A percentile compares a stretch with the other conserved stretches of the same genome.
These are phyloP conservation scores for Drosophila kurseongensis DNA, from an alignment of 1,140 invertebrate species.

Conservation along the genomic window DNA sequence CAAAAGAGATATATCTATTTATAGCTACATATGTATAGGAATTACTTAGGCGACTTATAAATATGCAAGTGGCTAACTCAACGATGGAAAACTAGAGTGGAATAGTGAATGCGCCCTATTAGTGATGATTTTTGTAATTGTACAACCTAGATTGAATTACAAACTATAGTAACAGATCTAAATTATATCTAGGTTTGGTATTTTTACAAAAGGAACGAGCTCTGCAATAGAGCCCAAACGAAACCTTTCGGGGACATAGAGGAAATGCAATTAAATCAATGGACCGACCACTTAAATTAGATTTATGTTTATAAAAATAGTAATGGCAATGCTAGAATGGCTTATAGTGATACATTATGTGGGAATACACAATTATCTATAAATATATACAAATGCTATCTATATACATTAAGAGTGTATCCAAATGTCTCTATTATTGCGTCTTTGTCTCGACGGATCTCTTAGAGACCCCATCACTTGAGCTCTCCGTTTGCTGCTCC, in stretches of 20 bases:
- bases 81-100: slow-evolving; percentile 11
- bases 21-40: slow-evolving; percentile 27
- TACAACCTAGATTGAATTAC: slow-evolving; percentile 48
- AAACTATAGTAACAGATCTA: slow-evolving; percentile 62
- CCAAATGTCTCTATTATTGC: slow-evolving; percentile 28
- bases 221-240: slow-evolving; percentile 10
- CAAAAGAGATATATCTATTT: slow-evolving; percentile 27
- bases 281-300: slow-evolving; percentile 9
- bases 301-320: slow-evolving; percentile 31
- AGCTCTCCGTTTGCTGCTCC: slow-evolving; percentile 28
- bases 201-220: slow-evolving; percentile 59
- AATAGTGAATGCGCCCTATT: slow-evolving; percentile 7
- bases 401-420: slow-evolving; percentile 35
- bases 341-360: slow-evolving; percentile 24
- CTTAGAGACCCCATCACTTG: slow-evolving; percentile 37
- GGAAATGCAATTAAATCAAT: slow-evolving; percentile 40
- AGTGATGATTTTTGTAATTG: slow-evolving; percentile 26
- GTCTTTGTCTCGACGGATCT: slow-evolving; percentile 32
- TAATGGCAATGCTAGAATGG: slow-evolving; percentile 41
- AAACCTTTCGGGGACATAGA: slow-evolving; percentile 12
- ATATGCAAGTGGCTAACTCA: slow-evolving; percentile 25
- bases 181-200: slow-evolving; percentile 53
- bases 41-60: slow-evolving; percentile 27
- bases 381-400: slow-evolving; percentile 51
- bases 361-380: slow-evolving; percentile 12